Evolutionary conservation across 2,113 vertebrate species (phyloP).

Genomic region (Todiramphus chloris): DNA sequence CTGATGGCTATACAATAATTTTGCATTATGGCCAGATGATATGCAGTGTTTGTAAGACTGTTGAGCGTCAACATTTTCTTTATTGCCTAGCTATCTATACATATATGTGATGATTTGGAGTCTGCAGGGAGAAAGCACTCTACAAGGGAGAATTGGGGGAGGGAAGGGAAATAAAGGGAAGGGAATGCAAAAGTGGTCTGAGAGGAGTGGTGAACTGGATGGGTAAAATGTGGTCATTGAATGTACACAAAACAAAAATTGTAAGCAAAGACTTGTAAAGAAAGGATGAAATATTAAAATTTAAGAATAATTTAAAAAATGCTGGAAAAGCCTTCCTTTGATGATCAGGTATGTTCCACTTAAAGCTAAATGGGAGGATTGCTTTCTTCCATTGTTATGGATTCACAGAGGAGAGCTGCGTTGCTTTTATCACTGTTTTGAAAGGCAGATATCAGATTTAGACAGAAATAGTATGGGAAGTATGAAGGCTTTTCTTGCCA

Average conservation of each 20-base stretch:
- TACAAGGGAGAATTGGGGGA: not conserved
- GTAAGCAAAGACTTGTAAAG: not conserved
- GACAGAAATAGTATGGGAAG: not conserved
- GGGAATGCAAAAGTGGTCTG: not conserved
- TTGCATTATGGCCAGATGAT: not conserved
- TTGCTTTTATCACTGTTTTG: not conserved
- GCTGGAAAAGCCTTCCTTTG: not conserved
- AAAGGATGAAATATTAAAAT: not conserved
- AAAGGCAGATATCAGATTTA: not conserved
- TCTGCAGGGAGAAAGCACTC: not conserved
- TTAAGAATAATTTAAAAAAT: not conserved
- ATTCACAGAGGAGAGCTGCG: not conserved
- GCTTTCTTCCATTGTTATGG: not conserved
- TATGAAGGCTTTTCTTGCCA: not conserved
- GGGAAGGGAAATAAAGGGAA: not conserved
- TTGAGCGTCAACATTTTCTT: not conserved
- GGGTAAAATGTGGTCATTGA: not conserved
- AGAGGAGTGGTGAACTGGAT: not conserved
- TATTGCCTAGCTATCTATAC: not conserved
- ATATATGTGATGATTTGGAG: not conserved
- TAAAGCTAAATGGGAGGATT: not conserved
- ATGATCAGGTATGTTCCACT: not conserved
- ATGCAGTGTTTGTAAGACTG: not conserved
- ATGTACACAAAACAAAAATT: not conserved
- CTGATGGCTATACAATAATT: not conserved